These are phyloP conservation scores for Latrodectus elegans DNA, from an alignment of 2,888 invertebrate genomes.

Conservation along the genomic window DNA sequence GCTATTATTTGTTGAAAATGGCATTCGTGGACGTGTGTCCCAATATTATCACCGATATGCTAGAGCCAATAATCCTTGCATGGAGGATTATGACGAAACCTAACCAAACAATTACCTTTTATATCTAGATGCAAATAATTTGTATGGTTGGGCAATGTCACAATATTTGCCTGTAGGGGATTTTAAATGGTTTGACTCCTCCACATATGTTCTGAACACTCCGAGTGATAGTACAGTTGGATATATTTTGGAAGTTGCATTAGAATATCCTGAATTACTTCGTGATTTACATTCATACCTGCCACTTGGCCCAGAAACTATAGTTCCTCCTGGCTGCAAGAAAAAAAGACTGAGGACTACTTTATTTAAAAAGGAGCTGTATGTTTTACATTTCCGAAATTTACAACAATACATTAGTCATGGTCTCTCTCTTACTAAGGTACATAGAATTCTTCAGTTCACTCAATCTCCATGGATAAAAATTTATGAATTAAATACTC, in stretches of 20 bases:
- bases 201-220: no score
- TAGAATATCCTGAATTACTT: no score
- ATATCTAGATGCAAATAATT: no score
- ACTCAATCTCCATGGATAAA: background rate
- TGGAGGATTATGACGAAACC: no score
- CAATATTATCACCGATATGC: background rate
- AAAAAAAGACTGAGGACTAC: constrained; percentile 3
- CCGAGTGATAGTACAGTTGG: no score
- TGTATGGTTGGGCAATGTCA: no score
- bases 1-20: background rate
- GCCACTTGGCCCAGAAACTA: background rate
- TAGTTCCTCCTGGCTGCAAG: constrained; percentile 15
- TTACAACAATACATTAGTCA: background rate
- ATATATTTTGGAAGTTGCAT: no score
- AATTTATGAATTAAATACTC: constrained; percentile 5
- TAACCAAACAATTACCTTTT: no score
- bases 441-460: constrained; percentile 15
- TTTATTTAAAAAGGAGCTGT: background rate
- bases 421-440: background rate
- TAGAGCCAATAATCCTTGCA: no score
- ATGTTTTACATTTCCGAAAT: constrained; percentile 1
- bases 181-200: no score
- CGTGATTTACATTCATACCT: background rate
- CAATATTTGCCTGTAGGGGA: no score
- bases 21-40: background rate